A percentile compares a stretch with the other conserved stretches of the same genome.
These are phyloP conservation scores for Drosophila stalkeri DNA, from an alignment of 2,888 invertebrate species.

Conservation along the genomic window DNA sequence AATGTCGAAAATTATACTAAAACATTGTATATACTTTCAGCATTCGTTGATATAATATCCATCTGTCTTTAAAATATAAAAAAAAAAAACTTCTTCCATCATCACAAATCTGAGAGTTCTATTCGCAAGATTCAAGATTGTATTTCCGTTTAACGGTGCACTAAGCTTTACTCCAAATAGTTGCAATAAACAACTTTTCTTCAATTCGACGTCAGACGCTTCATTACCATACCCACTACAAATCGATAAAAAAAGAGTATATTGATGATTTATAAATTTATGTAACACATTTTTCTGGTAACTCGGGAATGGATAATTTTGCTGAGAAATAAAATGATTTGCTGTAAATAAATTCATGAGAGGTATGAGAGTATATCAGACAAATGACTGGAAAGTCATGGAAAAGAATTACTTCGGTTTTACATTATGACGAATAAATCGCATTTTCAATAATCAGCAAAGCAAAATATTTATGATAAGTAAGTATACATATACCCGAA, in stretches of 20 bases:
- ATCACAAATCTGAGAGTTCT: neutral
- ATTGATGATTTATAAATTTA: neutral
- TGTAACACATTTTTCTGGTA: neutral
- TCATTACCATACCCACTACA: conserved; percentile 34
- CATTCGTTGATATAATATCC: too few species aligned
- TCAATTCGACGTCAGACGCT: conserved; percentile 50
- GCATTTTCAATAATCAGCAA: neutral
- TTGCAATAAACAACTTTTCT: conserved; percentile 59
- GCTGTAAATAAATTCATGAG: neutral
- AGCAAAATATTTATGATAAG: neutral
- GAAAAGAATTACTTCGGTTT: too few species aligned
- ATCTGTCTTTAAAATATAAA: too few species aligned
- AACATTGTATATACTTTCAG: too few species aligned
- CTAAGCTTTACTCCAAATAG: conserved; percentile 36
- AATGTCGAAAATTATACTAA: too few species aligned
- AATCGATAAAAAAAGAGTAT: neutral
- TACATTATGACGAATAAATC: neutral
- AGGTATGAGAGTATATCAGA: too few species aligned
- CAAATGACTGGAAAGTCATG: too few species aligned
- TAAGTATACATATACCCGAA: too few species aligned
- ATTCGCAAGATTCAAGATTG: conserved; percentile 14
- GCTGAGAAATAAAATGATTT: neutral
- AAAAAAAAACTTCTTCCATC: neutral
- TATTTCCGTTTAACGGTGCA: conserved; percentile 65
- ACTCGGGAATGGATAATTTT: too few species aligned